Evolutionary conservation across 2,888 invertebrate species (phyloP).

Genomic region (Orchesellides sinensis): DNA sequence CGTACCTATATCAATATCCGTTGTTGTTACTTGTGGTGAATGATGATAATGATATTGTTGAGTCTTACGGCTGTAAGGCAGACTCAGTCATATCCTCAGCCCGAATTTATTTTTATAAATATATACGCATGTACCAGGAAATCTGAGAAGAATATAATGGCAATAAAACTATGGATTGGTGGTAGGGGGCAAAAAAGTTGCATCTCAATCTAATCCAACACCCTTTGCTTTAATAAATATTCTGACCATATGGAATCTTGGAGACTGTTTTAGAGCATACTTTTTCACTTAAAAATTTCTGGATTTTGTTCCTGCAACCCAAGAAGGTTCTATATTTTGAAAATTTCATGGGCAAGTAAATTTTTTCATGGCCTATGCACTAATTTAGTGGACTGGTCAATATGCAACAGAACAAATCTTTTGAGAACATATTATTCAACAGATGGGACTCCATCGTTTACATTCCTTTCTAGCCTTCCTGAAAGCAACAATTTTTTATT

Average conservation of each 20-base stretch:
- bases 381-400: too few relatives aligned
- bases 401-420: too few relatives aligned
- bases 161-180: constrained; percentile 57
- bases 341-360: too few relatives aligned
- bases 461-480: too few relatives aligned
- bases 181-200: constrained; percentile 59
- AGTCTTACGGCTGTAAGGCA: constrained; percentile 36
- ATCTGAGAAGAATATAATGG: constrained; percentile 41
- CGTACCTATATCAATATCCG: background rate
- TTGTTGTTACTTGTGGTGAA: background rate
- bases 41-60: constrained; percentile 21
- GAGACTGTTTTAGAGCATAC: constrained; percentile 9
- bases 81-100: background rate
- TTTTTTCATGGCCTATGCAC: too few relatives aligned
- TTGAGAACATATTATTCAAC: too few relatives aligned
- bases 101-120: constrained; percentile 14
- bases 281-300: background rate
- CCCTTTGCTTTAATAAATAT: background rate
- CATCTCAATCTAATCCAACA: constrained; percentile 50
- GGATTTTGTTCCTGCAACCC: background rate
- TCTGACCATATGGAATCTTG: constrained; percentile 41
- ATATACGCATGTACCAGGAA: constrained; percentile 39
- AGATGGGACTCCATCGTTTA: too few relatives aligned
- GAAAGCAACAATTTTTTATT: too few relatives aligned
- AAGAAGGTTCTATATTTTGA: too few relatives aligned